Percentiles rank a stretch among this genome's conserved stretches.
phyloP scores from a whole-genome alignment of 2,113 vertebrate species.

The Octodon degus region DNA sequence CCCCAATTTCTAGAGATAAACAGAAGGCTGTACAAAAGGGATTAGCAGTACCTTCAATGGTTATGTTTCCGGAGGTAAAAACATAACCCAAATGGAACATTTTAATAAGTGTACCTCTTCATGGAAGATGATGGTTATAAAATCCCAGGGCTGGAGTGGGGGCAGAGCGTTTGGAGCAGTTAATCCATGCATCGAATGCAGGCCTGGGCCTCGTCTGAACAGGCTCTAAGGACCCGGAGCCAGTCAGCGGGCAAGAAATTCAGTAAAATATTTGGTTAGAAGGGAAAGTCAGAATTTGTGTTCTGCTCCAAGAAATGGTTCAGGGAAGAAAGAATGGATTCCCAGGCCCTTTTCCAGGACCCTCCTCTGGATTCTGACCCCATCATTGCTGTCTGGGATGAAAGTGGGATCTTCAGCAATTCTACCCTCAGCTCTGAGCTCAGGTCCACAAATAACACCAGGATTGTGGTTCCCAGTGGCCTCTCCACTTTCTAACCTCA shows the following conservation, averaged over 20 bases:
- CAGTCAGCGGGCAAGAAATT: neutral
- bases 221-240: neutral
- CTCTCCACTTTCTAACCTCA: neutral
- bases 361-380: neutral
- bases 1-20: neutral
- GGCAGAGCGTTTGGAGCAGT: neutral
- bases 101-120: constrained; percentile 4
- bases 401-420: neutral
- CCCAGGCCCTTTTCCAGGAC: neutral
- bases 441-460: neutral
- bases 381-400: neutral
- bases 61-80: neutral
- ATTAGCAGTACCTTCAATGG: neutral
- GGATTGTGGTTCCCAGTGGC: neutral
- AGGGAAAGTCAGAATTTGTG: neutral
- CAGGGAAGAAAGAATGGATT: neutral
- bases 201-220: too few species aligned
- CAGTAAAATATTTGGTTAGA: neutral
- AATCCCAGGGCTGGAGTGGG: neutral
- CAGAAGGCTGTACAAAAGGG: neutral
- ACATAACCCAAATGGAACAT: neutral
- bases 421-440: neutral
- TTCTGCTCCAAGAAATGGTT: neutral
- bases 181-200: neutral
- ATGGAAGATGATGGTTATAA: neutral